These are phyloP conservation scores for Paramormyrops hopkinsi DNA, from an alignment of 2,797 vertebrate genomes.

Conservation along the genomic window DNA sequence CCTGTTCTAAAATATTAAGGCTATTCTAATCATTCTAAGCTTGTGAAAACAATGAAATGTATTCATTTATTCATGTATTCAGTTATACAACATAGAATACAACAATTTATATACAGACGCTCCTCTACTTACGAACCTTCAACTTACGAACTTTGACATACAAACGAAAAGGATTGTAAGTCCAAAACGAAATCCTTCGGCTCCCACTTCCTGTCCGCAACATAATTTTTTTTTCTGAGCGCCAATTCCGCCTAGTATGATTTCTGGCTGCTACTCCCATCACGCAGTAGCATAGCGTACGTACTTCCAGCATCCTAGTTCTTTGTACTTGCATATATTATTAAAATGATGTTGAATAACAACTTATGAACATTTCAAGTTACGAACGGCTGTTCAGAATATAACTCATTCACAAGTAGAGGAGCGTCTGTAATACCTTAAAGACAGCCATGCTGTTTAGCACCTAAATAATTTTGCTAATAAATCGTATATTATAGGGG, in stretches of 20 bases:
- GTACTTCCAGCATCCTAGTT: neutral
- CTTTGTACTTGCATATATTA: neutral
- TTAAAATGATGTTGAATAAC: neutral
- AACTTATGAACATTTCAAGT: neutral
- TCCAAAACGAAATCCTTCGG: neutral
- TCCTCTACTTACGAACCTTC: neutral
- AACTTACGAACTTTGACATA: neutral
- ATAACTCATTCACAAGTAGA: neutral
- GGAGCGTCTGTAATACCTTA: neutral
- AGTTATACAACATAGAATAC: neutral
- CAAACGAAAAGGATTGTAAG: neutral
- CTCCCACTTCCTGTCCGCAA: neutral
- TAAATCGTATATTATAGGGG: neutral
- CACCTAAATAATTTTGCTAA: neutral
- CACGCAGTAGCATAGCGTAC: neutral
- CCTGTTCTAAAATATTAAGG: neutral
- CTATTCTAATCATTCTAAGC: neutral
- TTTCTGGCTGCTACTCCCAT: neutral
- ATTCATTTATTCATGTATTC: neutral
- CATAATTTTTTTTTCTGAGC: neutral
- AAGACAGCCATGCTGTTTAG: neutral
- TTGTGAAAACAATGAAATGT: neutral
- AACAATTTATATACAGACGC: neutral
- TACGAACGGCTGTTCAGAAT: neutral
- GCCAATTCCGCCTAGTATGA: neutral